Evolutionary conservation across 2,797 vertebrate genomes (phyloP), one percentile per base, ranked within the genome.

Genomic region (Xyrichtys novacula): DNA sequence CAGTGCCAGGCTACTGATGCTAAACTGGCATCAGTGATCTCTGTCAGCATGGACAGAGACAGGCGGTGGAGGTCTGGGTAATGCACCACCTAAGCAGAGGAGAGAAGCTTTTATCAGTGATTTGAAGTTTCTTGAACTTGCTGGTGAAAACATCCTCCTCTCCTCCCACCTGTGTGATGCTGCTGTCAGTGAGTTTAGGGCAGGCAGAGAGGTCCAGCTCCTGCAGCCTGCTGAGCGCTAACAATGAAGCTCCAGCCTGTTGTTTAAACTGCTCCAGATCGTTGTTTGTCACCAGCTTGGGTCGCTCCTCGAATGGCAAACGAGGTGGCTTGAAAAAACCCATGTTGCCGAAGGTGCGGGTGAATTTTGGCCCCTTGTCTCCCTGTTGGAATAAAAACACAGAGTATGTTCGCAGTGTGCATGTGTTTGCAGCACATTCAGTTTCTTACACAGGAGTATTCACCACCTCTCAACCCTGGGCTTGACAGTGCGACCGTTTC

Each of bases 201-300:
- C 96, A 97, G 74, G 92, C 95, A 0, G 94, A 93, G 26, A 96
- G 93, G 80, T 96, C 94, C 47, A 97, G 89, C 81, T 96, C 95
- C 86, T 89, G 91, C 47, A 96, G 89, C 70, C 82, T 67, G 56
- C 10, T 83, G 7, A 96, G 91, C 2, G 92, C 84, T 31, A 84
- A 67, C 38, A 96, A 85, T 0, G 95, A 95, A 2, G 90, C 83
- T 26, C 90, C 89, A 9, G 80, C 83, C 56, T 89, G 89, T 66
- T 87, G 61, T 16, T 54, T 76, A 52, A 87, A 88, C 43, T 85
- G 85, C 42, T 88, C 71, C 53, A 91, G 69, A 43, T 91, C 85
- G 0, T 84, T 70, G 32, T 91, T 86, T 0, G 84, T 89, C 70
- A 91, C 86, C 36, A 92, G 76, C 57, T 85, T 87, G 31, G 91